Base-by-base conservation (phyloP, 2,113 vertebrate genomes). In the Ceratotherium simum region DNA sequence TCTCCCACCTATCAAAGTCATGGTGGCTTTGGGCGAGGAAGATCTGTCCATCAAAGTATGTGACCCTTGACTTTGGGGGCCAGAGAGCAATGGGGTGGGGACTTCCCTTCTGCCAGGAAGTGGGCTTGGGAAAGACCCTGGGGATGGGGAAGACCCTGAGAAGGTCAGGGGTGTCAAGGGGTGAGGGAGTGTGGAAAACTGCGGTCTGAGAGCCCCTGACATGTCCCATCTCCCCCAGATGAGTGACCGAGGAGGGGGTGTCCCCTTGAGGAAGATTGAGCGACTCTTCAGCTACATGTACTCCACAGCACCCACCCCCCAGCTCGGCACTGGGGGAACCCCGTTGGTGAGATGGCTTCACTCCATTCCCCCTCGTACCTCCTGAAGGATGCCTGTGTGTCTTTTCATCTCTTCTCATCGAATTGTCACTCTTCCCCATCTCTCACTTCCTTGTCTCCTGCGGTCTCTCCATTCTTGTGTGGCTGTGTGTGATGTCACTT, bases 251-350 rank as follows among this genome's bases (percentile, higher is more conserved):
- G 99, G 99, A 0, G 99, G 99, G 13, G 99, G 99, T 0, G 99
- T 99, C 60, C 99, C 99, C 6, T 99, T 99, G 94, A 98, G 99
- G 18, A 99, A 99, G 98, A 99, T 99, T 0, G 99, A 99, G 88
- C 99, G 99, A 4, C 99, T 99, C 75, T 99, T 99, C 99, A 99
- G 99, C 98, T 99, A 99, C 98, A 99, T 99, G 99, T 99, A 99
- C 98, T 99, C 99, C 23, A 99, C 99, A 0, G 99, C 99, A 2
- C 99, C 99, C 4, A 99, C 99, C 11, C 99, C 99, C 0, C 99
- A 99, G 97, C 98, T 98, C 0, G 99, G 99, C 75, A 91, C 99
- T 0, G 98, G 99, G 7, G 99, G 99, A 1, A 98, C 99, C 5
- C 99, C 99, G 0, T 92, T 99, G 99, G 99, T 99, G 90, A 98